phyloP scores from a whole-genome alignment of 2,888 invertebrate genomes.

The Chrysolina haemoptera region DNA sequence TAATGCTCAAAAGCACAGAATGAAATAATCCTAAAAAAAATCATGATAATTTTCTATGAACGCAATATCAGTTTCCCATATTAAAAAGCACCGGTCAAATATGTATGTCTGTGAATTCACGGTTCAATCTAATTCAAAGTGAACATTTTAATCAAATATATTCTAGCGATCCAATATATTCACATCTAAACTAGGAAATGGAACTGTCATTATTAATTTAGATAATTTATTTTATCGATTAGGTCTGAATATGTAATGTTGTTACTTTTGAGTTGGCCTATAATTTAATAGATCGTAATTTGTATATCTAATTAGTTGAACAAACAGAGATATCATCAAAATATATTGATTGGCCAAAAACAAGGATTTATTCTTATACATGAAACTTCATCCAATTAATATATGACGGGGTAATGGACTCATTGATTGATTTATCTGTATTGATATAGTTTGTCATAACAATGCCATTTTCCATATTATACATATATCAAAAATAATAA shows the following conservation, averaged over 20 bases:
- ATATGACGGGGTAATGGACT: constrained; percentile 2
- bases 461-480: no score
- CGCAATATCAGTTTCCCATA: not conserved
- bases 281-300: constrained; percentile 48
- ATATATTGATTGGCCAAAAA: constrained; percentile 42
- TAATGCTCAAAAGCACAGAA: no score
- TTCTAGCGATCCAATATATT: constrained; percentile 35
- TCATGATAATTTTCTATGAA: no score
- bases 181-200: constrained; percentile 41
- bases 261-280: constrained; percentile 40
- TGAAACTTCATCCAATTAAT: constrained; percentile 36
- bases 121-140: constrained; percentile 27
- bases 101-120: not conserved
- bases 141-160: constrained; percentile 30
- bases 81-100: not conserved
- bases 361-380: constrained; percentile 31
- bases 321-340: constrained; percentile 43
- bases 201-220: constrained; percentile 47
- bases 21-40: no score
- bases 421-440: not conserved
- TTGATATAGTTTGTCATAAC: no score
- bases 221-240: constrained; percentile 49
- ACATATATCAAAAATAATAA: no score
- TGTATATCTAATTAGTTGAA: constrained; percentile 49
- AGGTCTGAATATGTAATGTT: constrained; percentile 32